A percentile compares a stretch with the other conserved stretches of the same genome.
phyloP scores from a whole-genome alignment of 2,113 vertebrate genomes.

The Neopipo cinnamomea region DNA sequence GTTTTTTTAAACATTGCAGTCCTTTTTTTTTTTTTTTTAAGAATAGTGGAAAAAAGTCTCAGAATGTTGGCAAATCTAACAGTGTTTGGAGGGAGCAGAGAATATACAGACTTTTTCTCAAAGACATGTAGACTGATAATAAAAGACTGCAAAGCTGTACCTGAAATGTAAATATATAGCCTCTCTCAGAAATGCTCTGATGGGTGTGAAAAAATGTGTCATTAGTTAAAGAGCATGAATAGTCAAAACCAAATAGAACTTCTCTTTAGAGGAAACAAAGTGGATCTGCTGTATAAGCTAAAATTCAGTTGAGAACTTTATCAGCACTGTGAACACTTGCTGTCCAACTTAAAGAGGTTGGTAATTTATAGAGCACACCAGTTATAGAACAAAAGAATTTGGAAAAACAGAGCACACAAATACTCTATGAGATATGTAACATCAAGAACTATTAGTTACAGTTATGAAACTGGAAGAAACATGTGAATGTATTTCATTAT shows the following conservation, averaged over 20 bases:
- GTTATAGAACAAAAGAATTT: neutral
- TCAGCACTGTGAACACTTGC: neutral
- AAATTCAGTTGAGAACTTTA: neutral
- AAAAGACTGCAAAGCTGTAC: neutral
- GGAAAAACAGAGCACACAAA: neutral
- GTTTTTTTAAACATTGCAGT: neutral
- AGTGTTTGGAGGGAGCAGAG: neutral
- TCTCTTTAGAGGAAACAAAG: neutral
- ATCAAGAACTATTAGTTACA: neutral
- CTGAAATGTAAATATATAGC: neutral
- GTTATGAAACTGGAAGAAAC: neutral
- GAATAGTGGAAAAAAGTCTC: neutral
- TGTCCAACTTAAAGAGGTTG: neutral
- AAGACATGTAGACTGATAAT: neutral
- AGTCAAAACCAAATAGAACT: neutral
- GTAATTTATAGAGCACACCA: neutral
- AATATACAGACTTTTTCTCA: accelerated
- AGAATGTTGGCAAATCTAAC: neutral
- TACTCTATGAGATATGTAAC: neutral
- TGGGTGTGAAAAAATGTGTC: neutral
- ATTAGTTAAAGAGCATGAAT: neutral
- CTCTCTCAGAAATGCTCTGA: neutral
- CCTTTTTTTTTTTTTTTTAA: neutral
- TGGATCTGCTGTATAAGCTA: neutral
- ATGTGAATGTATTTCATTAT: neutral